Percentiles rank a stretch among this genome's conserved stretches.
Evolutionary conservation across 1,140 invertebrate species (phyloP).

Genomic region (Drosophila orena): DNA sequence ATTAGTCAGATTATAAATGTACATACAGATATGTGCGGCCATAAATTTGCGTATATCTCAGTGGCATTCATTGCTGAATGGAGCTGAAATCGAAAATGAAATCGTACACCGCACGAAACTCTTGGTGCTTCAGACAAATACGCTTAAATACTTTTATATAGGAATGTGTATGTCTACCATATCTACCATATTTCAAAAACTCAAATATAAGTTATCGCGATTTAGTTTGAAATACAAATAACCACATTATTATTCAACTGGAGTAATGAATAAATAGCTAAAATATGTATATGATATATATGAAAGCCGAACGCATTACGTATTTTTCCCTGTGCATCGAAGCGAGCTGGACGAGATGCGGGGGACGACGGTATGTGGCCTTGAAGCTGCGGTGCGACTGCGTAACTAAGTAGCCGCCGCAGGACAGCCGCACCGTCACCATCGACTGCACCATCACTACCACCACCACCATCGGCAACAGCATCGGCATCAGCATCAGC

Average conservation of each 20-base stretch:
- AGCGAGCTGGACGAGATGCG: conserved; percentile 7
- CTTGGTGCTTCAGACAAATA: not conserved
- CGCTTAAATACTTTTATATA: too few species aligned
- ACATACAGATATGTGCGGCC: conserved; percentile 64
- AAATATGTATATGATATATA: too few species aligned
- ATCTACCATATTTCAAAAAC: too few species aligned
- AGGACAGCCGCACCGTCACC: conserved; percentile 55
- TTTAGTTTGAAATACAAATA: too few species aligned
- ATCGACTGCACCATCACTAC: conserved; percentile 14
- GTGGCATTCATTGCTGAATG: conserved; percentile 62
- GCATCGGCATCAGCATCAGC: not conserved
- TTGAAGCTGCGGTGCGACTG: conserved; percentile 42
- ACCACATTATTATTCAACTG: too few species aligned
- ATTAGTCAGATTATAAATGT: conserved; percentile 78
- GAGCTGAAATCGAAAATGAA: conserved; percentile 51
- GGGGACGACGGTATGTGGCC: conserved; percentile 15
- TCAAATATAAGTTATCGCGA: too few species aligned
- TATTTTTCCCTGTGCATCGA: conserved; percentile 2
- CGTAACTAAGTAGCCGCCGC: conserved; percentile 69
- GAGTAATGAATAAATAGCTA: too few species aligned
- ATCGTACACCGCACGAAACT: conserved; percentile 6
- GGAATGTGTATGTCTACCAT: too few species aligned
- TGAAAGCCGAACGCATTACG: not conserved
- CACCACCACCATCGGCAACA: not conserved
- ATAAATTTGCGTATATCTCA: conserved; percentile 67